Percentiles rank a stretch among this genome's conserved stretches.
Conservation (phyloP, 2,113 vertebrate genomes). For the Vicugna pacos region DNA sequence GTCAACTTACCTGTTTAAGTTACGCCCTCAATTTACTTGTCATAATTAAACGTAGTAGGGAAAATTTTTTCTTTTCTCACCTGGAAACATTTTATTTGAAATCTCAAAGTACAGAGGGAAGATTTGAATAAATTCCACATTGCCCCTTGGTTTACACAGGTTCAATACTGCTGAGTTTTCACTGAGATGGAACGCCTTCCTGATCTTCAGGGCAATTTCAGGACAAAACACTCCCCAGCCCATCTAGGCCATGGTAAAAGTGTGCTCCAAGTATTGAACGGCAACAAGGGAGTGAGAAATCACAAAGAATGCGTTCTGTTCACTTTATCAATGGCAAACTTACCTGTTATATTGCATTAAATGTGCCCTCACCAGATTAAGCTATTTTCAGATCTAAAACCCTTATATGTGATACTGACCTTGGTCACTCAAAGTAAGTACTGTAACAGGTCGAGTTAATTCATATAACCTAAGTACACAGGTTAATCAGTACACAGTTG, state of each 20-base stretch:
- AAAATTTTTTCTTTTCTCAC: constrained; percentile 5
- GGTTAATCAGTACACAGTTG: not conserved
- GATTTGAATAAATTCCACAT: not conserved
- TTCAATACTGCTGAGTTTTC: not conserved
- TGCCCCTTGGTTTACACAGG: not conserved
- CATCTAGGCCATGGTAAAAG: not conserved
- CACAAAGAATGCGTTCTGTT: not conserved
- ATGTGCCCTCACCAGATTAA: not conserved
- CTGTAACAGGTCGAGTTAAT: not conserved
- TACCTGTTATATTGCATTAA: not conserved
- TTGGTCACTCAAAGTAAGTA: not conserved
- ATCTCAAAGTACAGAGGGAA: constrained; percentile 1
- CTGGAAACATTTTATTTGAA: constrained; percentile 35
- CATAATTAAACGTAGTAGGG: not conserved
- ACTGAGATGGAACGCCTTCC: not conserved
- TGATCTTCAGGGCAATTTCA: not conserved
- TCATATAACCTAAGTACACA: not conserved
- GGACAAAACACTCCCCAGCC: not conserved
- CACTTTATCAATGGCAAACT: not conserved
- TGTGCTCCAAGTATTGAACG: not conserved
- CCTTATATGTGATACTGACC: not conserved
- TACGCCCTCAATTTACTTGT: not conserved
- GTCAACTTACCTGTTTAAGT: constrained; percentile 17
- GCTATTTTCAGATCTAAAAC: not conserved
- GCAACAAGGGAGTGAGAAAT: not conserved